phyloP scores from a whole-genome alignment of 2,888 invertebrate genomes.

The Phortica magna region DNA sequence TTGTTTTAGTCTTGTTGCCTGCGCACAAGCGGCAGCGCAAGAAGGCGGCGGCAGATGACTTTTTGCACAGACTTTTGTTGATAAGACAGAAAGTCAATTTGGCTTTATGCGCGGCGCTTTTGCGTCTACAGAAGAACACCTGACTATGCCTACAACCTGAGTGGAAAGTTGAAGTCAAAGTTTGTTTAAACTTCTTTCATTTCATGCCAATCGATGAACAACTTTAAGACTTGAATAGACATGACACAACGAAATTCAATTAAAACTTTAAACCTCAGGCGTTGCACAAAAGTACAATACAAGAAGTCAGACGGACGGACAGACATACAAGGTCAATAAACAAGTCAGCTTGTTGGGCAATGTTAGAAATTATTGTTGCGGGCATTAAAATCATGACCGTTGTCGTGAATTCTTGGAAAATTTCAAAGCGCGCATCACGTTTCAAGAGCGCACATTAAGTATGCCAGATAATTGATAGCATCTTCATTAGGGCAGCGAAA shows the following conservation, averaged over 20 bases:
- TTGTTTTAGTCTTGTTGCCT: neutral
- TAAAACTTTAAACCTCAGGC: constrained; percentile 56
- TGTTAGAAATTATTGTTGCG: neutral
- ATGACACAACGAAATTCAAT: constrained; percentile 56
- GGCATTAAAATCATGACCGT: neutral
- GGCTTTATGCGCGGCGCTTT: constrained; percentile 37
- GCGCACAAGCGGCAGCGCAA: neutral
- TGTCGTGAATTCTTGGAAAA: too few species aligned
- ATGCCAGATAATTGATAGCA: neutral
- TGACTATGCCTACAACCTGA: too few species aligned
- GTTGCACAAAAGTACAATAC: neutral
- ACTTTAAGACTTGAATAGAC: constrained; percentile 64
- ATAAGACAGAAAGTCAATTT: constrained; percentile 28
- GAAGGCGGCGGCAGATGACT: constrained; percentile 8
- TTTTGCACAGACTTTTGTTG: constrained; percentile 19
- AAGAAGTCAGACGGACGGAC: neutral
- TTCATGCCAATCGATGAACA: constrained; percentile 32
- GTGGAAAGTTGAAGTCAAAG: neutral
- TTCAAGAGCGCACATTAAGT: neutral
- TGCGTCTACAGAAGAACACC: too few species aligned
- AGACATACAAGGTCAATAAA: neutral
- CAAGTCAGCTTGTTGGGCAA: neutral
- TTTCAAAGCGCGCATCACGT: too few species aligned
- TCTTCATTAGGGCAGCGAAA: neutral
- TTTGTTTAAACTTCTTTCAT: constrained; percentile 24